Percentiles rank a stretch among this genome's conserved stretches.
phyloP scores from a whole-genome alignment of 2,113 vertebrate species.

The Otocyon megalotis region DNA sequence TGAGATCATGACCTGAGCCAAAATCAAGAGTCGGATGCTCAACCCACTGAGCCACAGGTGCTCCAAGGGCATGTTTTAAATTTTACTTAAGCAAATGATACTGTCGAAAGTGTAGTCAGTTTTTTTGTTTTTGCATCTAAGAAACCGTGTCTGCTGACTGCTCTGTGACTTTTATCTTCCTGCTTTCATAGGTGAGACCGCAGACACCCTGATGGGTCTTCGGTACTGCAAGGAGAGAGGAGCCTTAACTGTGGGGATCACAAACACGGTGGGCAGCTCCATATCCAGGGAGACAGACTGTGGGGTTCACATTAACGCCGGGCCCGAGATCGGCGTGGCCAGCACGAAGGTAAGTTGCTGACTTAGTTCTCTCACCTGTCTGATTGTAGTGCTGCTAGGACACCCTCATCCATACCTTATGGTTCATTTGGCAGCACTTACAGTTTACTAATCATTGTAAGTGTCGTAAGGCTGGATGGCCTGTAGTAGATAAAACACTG shows the following conservation, averaged over 20 bases:
- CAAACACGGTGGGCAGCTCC: constrained; percentile 99
- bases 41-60: neutral
- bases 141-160: neutral
- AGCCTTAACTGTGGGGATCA: constrained; percentile 96
- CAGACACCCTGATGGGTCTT: constrained; percentile 96
- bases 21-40: neutral
- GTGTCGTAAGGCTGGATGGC: neutral
- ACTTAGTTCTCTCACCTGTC: neutral
- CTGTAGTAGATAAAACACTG: neutral
- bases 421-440: constrained; percentile 7
- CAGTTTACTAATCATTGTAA: neutral
- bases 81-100: constrained; percentile 47
- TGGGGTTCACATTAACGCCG: constrained; percentile 98
- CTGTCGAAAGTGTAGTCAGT: neutral
- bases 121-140: constrained; percentile 4
- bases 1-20: neutral
- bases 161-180: neutral
- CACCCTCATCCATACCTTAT: neutral
- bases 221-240: constrained; percentile 97
- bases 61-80: neutral
- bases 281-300: constrained; percentile 98
- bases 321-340: constrained; percentile 97
- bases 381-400: neutral
- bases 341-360: constrained; percentile 94
- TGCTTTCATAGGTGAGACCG: constrained; percentile 93